Conservation (phyloP, 2,888 invertebrate genomes). For the Campoplex capitator region DNA sequence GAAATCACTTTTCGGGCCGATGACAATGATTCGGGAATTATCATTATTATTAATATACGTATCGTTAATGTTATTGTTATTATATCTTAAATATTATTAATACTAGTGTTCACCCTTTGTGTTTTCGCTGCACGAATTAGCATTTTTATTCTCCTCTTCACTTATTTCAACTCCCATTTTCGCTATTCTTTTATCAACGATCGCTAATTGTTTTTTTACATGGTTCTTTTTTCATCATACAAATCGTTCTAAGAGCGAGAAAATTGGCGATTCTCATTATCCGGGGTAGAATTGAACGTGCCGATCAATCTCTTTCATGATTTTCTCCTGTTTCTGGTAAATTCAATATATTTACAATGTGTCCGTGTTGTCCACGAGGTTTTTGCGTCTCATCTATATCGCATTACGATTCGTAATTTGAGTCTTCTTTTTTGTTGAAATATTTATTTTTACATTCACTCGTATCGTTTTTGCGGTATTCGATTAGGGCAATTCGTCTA, state of each 20-base stretch:
- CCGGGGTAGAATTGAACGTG: constrained; percentile 32
- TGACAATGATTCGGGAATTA: constrained; percentile 34
- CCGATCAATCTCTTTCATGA: constrained; percentile 2
- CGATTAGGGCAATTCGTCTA: constrained; percentile 47
- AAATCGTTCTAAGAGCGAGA: constrained; percentile 4
- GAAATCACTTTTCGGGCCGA: constrained; percentile 37
- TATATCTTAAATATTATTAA: constrained; percentile 22
- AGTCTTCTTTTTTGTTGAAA: constrained; percentile 53
- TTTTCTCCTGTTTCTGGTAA: constrained; percentile 42
- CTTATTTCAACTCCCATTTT: background rate
- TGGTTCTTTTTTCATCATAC: constrained; percentile 11
- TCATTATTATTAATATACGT: constrained; percentile 28
- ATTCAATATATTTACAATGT: constrained; percentile 78
- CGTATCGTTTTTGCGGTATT: constrained; percentile 54
- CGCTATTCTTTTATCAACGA: background rate
- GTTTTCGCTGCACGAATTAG: background rate
- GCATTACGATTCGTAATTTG: constrained; percentile 75
- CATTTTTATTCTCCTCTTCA: background rate
- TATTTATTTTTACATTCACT: constrained; percentile 55
- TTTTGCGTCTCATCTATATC: constrained; percentile 70
- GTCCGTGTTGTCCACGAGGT: constrained; percentile 71
- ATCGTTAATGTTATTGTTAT: constrained; percentile 17
- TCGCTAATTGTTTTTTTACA: constrained; percentile 15
- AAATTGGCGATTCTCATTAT: constrained; percentile 14
- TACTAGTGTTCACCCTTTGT: constrained; percentile 22